Conservation (phyloP, 2,113 vertebrate genomes). For the Cavia porcellus region DNA sequence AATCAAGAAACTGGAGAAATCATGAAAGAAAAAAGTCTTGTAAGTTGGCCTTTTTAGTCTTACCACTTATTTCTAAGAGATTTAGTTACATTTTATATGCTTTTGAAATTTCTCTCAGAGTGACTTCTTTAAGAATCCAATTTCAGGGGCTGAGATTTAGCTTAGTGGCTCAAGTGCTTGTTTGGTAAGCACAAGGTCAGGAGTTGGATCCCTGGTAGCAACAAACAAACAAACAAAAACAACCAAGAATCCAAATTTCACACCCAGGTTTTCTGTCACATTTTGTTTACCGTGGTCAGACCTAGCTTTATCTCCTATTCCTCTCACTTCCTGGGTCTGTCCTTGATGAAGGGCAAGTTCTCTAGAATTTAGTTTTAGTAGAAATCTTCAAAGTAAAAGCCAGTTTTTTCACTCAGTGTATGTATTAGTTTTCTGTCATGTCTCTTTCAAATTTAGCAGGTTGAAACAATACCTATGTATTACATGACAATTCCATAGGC, state of each 20-base stretch:
- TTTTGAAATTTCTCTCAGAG: slow-evolving; percentile 42
- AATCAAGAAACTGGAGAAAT: slow-evolving; percentile 56
- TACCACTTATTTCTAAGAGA: background rate
- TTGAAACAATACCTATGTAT: background rate
- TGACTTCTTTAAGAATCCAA: background rate
- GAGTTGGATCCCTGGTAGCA: too few relatives aligned
- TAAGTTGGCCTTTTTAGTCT: slow-evolving; percentile 22
- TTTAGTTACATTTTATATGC: slow-evolving; percentile 44
- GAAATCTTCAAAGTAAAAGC: slow-evolving; percentile 9
- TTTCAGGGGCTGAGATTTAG: background rate
- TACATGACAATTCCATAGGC: background rate
- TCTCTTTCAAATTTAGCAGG: background rate
- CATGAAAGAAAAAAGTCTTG: slow-evolving; percentile 34
- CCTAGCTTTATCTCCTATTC: background rate
- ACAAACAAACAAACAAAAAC: too few relatives aligned
- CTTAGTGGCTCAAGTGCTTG: too few relatives aligned
- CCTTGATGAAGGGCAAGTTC: background rate
- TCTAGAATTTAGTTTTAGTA: slow-evolving; percentile 24
- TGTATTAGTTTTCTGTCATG: background rate
- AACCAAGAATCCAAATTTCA: background rate
- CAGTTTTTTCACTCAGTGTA: slow-evolving; percentile 7
- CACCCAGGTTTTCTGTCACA: background rate
- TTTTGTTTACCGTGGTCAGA: background rate
- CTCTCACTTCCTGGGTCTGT: background rate
- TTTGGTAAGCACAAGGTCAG: too few relatives aligned